A percentile compares a stretch with the other conserved stretches of the same genome.
phyloP scores from a whole-genome alignment of 2,797 vertebrate genomes.

The Cheirogaleus major region DNA sequence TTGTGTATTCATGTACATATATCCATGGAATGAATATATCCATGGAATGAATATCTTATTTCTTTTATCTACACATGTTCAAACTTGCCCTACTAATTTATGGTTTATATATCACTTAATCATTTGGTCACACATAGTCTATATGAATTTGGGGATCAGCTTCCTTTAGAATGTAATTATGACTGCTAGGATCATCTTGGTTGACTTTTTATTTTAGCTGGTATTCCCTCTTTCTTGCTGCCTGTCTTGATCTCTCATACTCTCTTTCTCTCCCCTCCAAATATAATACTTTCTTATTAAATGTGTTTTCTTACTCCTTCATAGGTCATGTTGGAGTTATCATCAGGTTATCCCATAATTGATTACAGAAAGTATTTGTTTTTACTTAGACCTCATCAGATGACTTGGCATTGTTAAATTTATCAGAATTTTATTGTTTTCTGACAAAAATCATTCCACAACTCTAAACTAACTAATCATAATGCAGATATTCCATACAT shows the following conservation, averaged over 20 bases:
- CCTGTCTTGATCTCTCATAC: not conserved
- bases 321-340: not conserved
- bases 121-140: not conserved
- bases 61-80: not conserved
- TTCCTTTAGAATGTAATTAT: not conserved
- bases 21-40: not conserved
- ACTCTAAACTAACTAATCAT: not conserved
- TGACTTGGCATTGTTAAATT: not conserved
- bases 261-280: not conserved
- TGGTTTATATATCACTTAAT: not conserved
- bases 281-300: not conserved
- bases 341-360: not conserved
- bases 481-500: not conserved
- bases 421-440: not conserved
- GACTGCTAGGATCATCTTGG: not conserved
- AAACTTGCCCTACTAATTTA: not conserved
- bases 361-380: not conserved
- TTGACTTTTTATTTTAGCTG: not conserved
- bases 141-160: not conserved
- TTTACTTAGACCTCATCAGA: not conserved
- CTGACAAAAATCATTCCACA: not conserved
- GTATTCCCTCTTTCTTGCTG: not conserved
- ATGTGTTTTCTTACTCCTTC: not conserved
- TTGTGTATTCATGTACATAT: not conserved
- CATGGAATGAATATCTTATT: not conserved